Conservation (phyloP, 1,140 invertebrate genomes). For the Caenorhabditis brenneri region DNA sequence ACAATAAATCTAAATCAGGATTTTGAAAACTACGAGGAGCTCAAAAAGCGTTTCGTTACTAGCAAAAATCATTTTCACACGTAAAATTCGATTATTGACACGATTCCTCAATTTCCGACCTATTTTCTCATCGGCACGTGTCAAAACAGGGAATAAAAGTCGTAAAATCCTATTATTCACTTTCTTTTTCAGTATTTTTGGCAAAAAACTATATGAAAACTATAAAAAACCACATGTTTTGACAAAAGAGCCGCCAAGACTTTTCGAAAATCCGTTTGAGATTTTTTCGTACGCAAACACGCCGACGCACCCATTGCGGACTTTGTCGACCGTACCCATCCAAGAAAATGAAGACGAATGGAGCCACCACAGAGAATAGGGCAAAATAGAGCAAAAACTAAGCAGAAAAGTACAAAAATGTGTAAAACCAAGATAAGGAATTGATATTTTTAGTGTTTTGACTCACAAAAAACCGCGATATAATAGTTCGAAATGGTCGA, state of each 20-base stretch:
- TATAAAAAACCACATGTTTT: background rate
- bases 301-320: background rate
- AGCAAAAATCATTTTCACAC: too few species aligned
- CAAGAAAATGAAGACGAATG: background rate
- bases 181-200: background rate
- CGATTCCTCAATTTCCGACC: too few species aligned
- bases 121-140: too few species aligned
- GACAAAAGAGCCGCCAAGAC: background rate
- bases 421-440: background rate
- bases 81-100: too few species aligned
- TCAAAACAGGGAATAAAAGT: background rate
- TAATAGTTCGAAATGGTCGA: background rate
- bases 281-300: background rate
- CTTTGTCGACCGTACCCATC: background rate
- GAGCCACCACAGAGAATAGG: background rate
- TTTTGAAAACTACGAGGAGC: background rate
- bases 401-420: background rate
- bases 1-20: too few species aligned
- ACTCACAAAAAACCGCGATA: background rate
- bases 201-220: background rate
- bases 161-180: background rate
- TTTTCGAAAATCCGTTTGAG: background rate
- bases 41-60: too few species aligned
- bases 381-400: background rate
- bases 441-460: background rate